Conservation (phyloP, 2,797 vertebrate genomes). For the Varecia variegata region DNA sequence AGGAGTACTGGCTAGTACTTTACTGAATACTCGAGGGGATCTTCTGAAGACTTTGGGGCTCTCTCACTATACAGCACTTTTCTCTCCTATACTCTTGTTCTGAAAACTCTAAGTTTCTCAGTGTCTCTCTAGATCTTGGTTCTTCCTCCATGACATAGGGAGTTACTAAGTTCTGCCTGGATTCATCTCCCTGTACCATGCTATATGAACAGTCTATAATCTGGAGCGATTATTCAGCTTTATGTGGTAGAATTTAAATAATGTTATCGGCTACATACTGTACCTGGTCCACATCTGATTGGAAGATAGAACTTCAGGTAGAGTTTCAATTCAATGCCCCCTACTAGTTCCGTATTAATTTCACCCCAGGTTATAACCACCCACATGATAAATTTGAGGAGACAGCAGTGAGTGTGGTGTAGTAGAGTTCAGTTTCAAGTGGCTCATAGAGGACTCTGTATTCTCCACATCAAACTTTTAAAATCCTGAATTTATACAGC, state of each 20-base stretch:
- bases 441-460: not conserved
- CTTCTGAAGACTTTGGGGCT: not conserved
- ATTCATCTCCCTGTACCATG: not conserved
- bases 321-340: not conserved
- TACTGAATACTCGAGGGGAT: not conserved
- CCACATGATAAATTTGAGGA: not conserved
- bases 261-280: not conserved
- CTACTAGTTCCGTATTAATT: not conserved
- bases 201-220: not conserved
- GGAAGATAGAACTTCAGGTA: not conserved
- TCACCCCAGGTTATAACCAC: no score
- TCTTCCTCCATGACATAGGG: not conserved
- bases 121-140: not conserved
- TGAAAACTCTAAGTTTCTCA: not conserved
- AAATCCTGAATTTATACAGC: not conserved
- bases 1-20: not conserved
- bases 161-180: not conserved
- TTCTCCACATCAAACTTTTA: not conserved
- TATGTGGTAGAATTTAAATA: not conserved
- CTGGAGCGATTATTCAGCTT: not conserved
- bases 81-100: not conserved
- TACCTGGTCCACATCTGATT: not conserved
- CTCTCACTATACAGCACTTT: not conserved
- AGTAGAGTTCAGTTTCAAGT: not conserved
- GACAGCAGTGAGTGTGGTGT: accelerated